Conservation (phyloP, 2,797 vertebrate genomes). For the Rachycentron canadum region DNA sequence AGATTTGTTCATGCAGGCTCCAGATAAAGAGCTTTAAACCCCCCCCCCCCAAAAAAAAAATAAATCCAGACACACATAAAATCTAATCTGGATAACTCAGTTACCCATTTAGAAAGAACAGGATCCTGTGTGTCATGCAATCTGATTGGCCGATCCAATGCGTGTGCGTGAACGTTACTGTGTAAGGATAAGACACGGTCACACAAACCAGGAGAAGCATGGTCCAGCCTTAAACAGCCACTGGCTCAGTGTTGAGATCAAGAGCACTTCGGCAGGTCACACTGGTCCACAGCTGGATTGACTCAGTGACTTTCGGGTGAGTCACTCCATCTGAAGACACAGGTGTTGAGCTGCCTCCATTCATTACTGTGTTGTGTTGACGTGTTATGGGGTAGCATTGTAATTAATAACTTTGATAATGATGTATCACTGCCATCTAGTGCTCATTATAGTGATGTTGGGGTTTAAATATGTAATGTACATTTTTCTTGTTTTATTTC, state of each 20-base stretch:
- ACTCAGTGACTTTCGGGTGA: not conserved
- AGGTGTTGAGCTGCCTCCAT: not conserved
- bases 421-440: constrained; percentile 43
- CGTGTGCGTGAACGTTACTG: not conserved
- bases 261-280: constrained; percentile 4
- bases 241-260: not conserved
- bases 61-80: not conserved
- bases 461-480: constrained; percentile 3
- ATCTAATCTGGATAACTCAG: not conserved
- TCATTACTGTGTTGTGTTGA: not conserved
- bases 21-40: not conserved
- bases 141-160: not conserved
- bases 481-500: constrained; percentile 25
- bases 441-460: not conserved
- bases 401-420: not conserved
- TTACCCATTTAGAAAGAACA: not conserved
- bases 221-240: not conserved
- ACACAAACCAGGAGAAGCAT: not conserved
- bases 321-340: not conserved
- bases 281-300: not conserved
- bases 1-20: not conserved
- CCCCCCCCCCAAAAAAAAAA: too few relatives aligned
- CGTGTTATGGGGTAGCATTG: not conserved
- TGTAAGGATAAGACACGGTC: not conserved
- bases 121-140: not conserved